A percentile compares a stretch with the other conserved stretches of the same genome.
phyloP scores from a whole-genome alignment of 2,797 vertebrate species.

The Periparus ater region DNA sequence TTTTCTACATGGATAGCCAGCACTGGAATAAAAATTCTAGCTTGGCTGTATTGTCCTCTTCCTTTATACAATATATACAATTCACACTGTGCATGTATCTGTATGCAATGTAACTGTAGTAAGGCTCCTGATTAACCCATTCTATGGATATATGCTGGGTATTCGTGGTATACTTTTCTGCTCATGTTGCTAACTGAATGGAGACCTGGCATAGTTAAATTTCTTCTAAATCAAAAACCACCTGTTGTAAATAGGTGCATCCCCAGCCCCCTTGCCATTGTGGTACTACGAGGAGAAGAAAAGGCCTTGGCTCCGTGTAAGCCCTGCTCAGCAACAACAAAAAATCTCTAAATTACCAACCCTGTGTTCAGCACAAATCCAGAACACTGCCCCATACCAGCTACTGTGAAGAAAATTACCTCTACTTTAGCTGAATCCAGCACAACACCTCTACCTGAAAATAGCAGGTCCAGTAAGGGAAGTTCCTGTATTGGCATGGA shows the following conservation, averaged over 20 bases:
- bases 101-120: background rate
- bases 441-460: background rate
- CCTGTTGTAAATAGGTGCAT: background rate
- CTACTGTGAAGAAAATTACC: background rate
- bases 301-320: background rate
- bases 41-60: background rate
- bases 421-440: background rate
- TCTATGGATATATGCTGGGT: background rate
- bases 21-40: background rate
- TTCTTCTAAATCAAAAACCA: background rate
- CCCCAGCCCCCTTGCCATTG: background rate
- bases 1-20: background rate
- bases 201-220: background rate
- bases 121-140: background rate
- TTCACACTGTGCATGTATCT: background rate
- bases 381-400: background rate
- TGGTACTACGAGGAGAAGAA: background rate
- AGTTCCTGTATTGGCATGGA: background rate
- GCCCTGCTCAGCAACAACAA: background rate
- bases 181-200: background rate
- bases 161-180: background rate
- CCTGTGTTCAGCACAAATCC: background rate
- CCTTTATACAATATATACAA: background rate
- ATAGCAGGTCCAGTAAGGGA: background rate
- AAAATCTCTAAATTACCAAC: background rate